Conservation (phyloP, 2,888 invertebrate species). For the Ornithoptera priamus region DNA sequence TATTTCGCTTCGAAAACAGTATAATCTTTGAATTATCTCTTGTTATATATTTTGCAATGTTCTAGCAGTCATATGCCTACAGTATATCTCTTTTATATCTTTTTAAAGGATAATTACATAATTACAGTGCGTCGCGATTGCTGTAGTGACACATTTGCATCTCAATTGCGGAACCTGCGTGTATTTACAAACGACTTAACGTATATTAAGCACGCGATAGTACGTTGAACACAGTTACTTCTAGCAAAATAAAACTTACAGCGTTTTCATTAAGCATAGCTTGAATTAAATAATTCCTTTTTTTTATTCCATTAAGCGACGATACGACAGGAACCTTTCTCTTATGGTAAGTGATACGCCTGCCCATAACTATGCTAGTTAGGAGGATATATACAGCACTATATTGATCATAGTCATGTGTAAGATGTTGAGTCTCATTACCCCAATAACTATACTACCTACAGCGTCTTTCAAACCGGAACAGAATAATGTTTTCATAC, state of each 20-base stretch:
- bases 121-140: not conserved
- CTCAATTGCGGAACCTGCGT: conserved; percentile 15
- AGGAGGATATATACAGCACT: no score
- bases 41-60: not conserved
- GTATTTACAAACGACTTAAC: conserved; percentile 15
- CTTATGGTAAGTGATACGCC: no score
- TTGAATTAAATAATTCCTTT: no score
- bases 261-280: not conserved
- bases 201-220: conserved; percentile 8
- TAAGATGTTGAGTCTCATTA: no score
- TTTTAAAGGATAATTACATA: not conserved
- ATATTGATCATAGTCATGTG: no score
- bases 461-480: no score
- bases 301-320: no score
- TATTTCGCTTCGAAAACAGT: not conserved
- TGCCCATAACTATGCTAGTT: no score
- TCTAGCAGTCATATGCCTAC: not conserved
- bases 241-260: not conserved
- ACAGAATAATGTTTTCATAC: no score
- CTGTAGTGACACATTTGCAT: conserved; percentile 14
- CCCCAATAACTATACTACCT: no score
- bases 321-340: no score
- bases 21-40: not conserved
- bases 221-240: conserved; percentile 1
- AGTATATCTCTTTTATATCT: not conserved